phyloP scores from a whole-genome alignment of 2,888 invertebrate genomes.

The Drosophila stalkeri region DNA sequence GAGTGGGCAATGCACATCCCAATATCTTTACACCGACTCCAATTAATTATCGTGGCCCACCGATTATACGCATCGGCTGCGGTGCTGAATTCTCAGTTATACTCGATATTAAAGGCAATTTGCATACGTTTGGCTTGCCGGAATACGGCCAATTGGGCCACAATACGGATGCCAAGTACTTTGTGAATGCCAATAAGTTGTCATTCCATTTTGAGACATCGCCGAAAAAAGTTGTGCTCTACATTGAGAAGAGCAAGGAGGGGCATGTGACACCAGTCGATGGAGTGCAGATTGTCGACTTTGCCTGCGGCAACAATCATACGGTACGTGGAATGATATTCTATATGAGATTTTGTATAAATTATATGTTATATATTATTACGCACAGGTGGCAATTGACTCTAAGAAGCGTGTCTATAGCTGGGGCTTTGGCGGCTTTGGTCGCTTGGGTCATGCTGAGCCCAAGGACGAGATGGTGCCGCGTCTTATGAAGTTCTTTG shows the following conservation, averaged over 20 bases:
- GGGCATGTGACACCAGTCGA: constrained; percentile 93
- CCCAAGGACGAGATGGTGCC: constrained; percentile 96
- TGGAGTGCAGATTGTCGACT: constrained; percentile 94
- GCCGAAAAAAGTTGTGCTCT: constrained; percentile 93
- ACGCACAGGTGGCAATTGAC: constrained; percentile 90
- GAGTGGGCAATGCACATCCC: constrained; percentile 90
- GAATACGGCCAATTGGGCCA: constrained; percentile 97
- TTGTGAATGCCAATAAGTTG: constrained; percentile 94
- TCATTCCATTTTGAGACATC: constrained; percentile 93
- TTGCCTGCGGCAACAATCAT: constrained; percentile 96
- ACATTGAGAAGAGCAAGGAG: constrained; percentile 94
- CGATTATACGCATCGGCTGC: constrained; percentile 94
- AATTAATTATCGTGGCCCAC: constrained; percentile 92
- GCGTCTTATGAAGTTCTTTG: constrained; percentile 94
- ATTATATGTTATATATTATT: too few species aligned
- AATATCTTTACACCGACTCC: constrained; percentile 87
- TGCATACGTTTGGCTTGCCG: constrained; percentile 96
- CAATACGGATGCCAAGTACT: constrained; percentile 97
- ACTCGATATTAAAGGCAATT: constrained; percentile 93
- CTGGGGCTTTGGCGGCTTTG: constrained; percentile 98
- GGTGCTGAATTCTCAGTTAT: constrained; percentile 97
- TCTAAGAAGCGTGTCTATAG: constrained; percentile 95
- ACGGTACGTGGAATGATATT: constrained; percentile 87
- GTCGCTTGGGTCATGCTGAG: constrained; percentile 96
- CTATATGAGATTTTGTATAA: background rate